Base-by-base conservation (phyloP, 2,888 invertebrate genomes). In the Schizotus pectinicornis region DNA sequence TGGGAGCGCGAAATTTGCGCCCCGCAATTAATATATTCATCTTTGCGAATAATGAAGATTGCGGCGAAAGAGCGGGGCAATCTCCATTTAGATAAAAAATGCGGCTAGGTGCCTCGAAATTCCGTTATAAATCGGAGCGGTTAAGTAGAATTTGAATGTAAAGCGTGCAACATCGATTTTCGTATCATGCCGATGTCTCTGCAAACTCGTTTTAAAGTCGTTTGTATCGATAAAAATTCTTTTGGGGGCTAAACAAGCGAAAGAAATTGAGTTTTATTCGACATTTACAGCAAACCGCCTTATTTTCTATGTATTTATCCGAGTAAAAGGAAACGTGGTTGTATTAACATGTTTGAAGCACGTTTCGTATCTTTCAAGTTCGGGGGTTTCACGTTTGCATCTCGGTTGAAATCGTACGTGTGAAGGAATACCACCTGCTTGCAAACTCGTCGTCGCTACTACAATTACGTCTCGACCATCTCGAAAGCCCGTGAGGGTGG, bases 211-310 rank as follows among this genome's bases (percentile, higher is more conserved):
- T 58, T 48, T 37, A 48, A 58, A 53, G 39, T 46, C 48, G 47
- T 53, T 58, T 53, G 39, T 51, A 58, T 50, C 48, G 57, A 58
- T 53, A 48, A 53, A 58, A 57, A 47, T 48, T 41, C 48, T 52
- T 48, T 51, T 42, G n/a, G 34, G 33, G 41, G 48, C 43, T 58
- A 58, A 58, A 58, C 51, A 53, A 43, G 36, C 52, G 53, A 36
- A 37, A 43, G 47, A 37, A 43, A 58, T 52, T 45, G 48, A 43
- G 34, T 45, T 52, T 56, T 31, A 50, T 43, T 45, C 9, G 38
- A n/a, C 45, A 32, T 41, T 37, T 41, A 33, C 33, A 50, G 50
- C 35, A 52, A 52, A 53, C 45, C 31, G 36, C 13, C 36, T 32
- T 53, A 46, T 38, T 46, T 38, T 30, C 12, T 22, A 22, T 22